Evolutionary conservation across 2,888 invertebrate genomes (phyloP).

Genomic region (Chydorus sphaericus): DNA sequence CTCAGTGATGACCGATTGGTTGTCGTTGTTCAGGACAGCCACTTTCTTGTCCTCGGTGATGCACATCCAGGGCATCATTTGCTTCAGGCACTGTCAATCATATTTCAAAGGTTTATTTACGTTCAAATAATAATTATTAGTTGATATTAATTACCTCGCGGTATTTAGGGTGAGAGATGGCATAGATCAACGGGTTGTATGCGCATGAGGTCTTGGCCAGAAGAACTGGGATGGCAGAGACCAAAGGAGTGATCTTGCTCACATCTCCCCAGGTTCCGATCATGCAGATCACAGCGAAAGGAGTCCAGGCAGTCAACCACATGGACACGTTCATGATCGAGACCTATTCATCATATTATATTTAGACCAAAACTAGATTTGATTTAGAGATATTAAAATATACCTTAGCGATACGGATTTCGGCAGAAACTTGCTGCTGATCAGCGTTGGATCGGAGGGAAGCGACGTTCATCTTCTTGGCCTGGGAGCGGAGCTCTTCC

Average conservation of each 20-base stretch:
- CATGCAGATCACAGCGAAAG: slow-evolving; percentile 68
- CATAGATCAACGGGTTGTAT: slow-evolving; percentile 77
- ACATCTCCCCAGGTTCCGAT: slow-evolving; percentile 57
- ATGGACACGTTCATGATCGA: slow-evolving; percentile 77
- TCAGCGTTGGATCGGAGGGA: slow-evolving; percentile 20
- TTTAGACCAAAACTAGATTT: not conserved
- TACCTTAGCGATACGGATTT: slow-evolving; percentile 21
- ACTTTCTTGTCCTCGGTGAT: slow-evolving; percentile 10
- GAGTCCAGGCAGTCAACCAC: slow-evolving; percentile 89
- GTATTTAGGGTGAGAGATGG: slow-evolving; percentile 15
- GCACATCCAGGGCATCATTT: slow-evolving; percentile 15
- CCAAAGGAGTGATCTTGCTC: slow-evolving; percentile 55
- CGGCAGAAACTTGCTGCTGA: slow-evolving; percentile 19
- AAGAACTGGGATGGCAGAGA: slow-evolving; percentile 76
- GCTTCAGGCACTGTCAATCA: slow-evolving; percentile 13
- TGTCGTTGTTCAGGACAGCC: not conserved
- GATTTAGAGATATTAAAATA: not conserved
- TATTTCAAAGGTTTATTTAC: slow-evolving; percentile 27
- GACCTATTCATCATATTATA: slow-evolving; percentile 40
- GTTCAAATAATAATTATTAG: not conserved
- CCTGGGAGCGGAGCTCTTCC: slow-evolving; percentile 20
- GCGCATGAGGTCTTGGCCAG: slow-evolving; percentile 84
- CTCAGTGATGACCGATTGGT: slow-evolving; percentile 7
- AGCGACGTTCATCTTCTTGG: slow-evolving; percentile 22
- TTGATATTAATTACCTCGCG: slow-evolving; percentile 32